Percentiles rank a stretch among this genome's conserved stretches.
Evolutionary conservation across 2,113 vertebrate genomes (phyloP).

Genomic region (Electrona antarctica): DNA sequence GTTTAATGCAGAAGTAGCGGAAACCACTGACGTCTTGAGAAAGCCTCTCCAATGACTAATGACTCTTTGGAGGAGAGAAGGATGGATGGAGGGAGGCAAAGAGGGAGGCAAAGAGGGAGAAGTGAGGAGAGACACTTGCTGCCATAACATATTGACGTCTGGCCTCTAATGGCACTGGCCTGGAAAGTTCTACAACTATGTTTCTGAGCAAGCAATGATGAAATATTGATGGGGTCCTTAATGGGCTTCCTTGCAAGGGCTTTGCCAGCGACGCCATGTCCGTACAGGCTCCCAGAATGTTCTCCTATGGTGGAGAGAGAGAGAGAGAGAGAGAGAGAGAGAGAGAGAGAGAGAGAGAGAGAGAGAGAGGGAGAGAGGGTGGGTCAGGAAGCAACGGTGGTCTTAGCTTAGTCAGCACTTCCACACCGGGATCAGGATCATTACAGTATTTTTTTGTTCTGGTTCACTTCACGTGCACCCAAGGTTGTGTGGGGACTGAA

Average conservation of each 20-base stretch:
- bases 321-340: too few relatives aligned
- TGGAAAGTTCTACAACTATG: conserved; percentile 79
- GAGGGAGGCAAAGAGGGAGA: conserved; percentile 12
- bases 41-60: conserved; percentile 64
- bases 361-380: neutral
- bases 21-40: conserved; percentile 68
- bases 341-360: conserved; percentile 22
- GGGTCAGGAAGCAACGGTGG: neutral
- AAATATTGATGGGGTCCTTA: conserved; percentile 93
- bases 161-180: conserved; percentile 76
- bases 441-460: conserved; percentile 49
- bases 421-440: conserved; percentile 21
- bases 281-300: conserved; percentile 47
- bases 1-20: conserved; percentile 73
- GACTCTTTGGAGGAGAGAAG: conserved; percentile 49
- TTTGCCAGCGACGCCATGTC: conserved; percentile 53
- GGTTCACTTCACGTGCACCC: conserved; percentile 41
- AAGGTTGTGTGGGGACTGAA: conserved; percentile 37
- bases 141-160: conserved; percentile 75
- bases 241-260: conserved; percentile 77
- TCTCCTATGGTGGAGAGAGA: conserved; percentile 24
- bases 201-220: conserved; percentile 80
- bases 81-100: neutral
- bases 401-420: conserved; percentile 71
- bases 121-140: conserved; percentile 49